These are phyloP conservation scores for Pseudorasbora parva DNA, from an alignment of 2,113 vertebrate genomes.

Conservation along the genomic window DNA sequence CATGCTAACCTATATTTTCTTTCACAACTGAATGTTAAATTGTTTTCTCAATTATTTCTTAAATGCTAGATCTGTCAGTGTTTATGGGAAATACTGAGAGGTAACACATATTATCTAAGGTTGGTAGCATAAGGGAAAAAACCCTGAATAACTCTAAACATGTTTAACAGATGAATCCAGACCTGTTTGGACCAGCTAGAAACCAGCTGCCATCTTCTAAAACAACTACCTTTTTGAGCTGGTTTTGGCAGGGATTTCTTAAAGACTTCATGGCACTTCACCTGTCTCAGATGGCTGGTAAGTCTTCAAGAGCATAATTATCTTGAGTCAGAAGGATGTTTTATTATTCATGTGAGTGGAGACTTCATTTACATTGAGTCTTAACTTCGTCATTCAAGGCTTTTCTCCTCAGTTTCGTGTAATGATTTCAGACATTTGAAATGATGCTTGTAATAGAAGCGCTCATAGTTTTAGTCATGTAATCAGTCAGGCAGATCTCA, in stretches of 20 bases:
- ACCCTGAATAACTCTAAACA: no score
- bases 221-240: neutral
- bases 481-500: slow-evolving; percentile 16
- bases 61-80: neutral
- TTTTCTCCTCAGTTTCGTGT: neutral
- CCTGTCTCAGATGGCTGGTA: slow-evolving; percentile 6
- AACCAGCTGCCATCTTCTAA: neutral
- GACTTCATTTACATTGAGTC: slow-evolving; percentile 11
- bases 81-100: neutral
- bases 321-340: neutral
- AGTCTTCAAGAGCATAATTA: slow-evolving; percentile 13
- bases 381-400: slow-evolving; percentile 7
- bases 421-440: slow-evolving; percentile 31
- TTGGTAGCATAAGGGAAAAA: neutral
- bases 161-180: neutral
- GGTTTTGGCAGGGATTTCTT: neutral
- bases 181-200: neutral
- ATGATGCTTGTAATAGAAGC: slow-evolving; percentile 25
- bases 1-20: neutral
- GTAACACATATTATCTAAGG: neutral
- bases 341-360: slow-evolving; percentile 24
- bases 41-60: neutral
- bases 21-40: neutral
- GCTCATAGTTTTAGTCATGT: slow-evolving; percentile 1
- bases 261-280: neutral